phyloP scores from a whole-genome alignment of 2,888 invertebrate species.

The Pseudolycoriella hygida region DNA sequence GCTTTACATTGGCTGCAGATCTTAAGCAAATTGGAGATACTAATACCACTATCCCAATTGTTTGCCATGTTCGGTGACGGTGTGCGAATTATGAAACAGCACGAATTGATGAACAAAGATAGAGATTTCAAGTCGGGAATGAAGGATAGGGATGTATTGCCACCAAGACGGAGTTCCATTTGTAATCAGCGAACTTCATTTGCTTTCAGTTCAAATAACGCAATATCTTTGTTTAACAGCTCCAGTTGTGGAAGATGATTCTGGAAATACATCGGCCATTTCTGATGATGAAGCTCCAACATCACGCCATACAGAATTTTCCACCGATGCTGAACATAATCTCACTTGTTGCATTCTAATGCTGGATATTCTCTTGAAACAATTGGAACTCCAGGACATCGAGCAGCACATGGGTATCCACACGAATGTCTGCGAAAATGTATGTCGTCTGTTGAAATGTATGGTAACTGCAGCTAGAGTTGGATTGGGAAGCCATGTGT shows the following conservation, averaged over 20 bases:
- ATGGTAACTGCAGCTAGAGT: constrained; percentile 61
- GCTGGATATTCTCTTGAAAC: constrained; percentile 87
- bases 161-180: constrained; percentile 33
- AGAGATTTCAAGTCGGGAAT: constrained; percentile 10
- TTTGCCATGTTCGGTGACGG: constrained; percentile 85
- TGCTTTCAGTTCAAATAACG: not conserved
- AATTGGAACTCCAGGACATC: constrained; percentile 80
- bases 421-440: constrained; percentile 54
- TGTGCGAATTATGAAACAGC: constrained; percentile 50
- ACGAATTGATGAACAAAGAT: constrained; percentile 23
- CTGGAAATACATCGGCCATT: constrained; percentile 45
- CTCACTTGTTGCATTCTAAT: constrained; percentile 92
- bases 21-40: constrained; percentile 73
- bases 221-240: constrained; percentile 23
- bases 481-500: constrained; percentile 40
- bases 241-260: constrained; percentile 49
- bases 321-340: constrained; percentile 54
- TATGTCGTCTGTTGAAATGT: constrained; percentile 52
- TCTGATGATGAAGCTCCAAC: constrained; percentile 49
- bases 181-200: constrained; percentile 24
- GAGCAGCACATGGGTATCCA: constrained; percentile 63
- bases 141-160: constrained; percentile 16
- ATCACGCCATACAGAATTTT: constrained; percentile 45
- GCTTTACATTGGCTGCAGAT: constrained; percentile 78
- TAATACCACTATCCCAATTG: constrained; percentile 70